Conservation (phyloP, 37 sponge, comb jelly and placozoan species). For the Spongia lamella region DNA sequence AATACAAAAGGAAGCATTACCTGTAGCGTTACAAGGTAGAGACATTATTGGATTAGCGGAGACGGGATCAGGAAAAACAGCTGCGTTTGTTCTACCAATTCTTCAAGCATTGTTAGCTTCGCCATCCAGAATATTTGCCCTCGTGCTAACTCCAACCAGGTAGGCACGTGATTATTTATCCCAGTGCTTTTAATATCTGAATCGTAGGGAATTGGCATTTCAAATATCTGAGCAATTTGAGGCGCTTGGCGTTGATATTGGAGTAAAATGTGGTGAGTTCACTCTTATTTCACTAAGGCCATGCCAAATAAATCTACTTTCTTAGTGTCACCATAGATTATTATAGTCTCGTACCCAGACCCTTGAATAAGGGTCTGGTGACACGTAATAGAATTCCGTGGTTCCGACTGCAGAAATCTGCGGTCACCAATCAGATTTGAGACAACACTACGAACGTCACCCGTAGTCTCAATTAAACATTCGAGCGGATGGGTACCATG, state of each 20-base stretch:
- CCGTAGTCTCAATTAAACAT: no score
- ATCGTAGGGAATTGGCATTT: constrained; percentile 92
- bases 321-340: no score
- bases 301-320: no score
- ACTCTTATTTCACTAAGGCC: no score
- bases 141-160: constrained; percentile 96
- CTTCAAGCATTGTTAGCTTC: constrained; percentile 86
- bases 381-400: no score
- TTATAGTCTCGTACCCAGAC: no score
- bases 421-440: no score
- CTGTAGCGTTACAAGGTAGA: constrained; percentile 85
- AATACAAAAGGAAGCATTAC: constrained; percentile 91
- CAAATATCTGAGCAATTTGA: constrained; percentile 98
- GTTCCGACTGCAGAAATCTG: no score
- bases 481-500: no score
- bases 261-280: constrained; percentile 88
- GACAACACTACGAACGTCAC: no score
- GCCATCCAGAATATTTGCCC: constrained; percentile 90
- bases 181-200: background rate
- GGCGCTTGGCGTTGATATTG: constrained; percentile 83
- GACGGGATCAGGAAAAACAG: constrained; percentile 98
- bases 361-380: no score
- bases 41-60: constrained; percentile 98
- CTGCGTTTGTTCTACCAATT: constrained; percentile 93
- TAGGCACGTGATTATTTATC: background rate